Evolutionary conservation across 2,888 invertebrate species (phyloP), one percentile per base, ranked within the genome.

Genomic region (Xestia ashworthii): DNA sequence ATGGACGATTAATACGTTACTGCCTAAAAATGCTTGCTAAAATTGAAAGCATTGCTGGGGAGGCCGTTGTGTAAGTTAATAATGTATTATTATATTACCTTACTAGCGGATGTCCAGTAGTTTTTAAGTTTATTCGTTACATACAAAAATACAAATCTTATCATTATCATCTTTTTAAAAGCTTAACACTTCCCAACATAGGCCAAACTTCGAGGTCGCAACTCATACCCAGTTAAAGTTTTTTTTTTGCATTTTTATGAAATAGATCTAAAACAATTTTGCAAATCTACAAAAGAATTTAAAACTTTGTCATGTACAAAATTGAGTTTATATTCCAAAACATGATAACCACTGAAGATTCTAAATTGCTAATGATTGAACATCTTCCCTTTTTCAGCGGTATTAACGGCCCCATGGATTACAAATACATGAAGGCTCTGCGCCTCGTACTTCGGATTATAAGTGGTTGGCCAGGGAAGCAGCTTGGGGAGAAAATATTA

Each of bases 401-500:
- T 0, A 84, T 86, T 14, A 80, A 64, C 11, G 68, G 75, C n/a
- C 87, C 89, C 1, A 65, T 77, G 69, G 85, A 90, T 44, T 88
- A 87, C 55, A 73, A 71, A 46, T 85, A 90, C 65, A 87, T 90
- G 86, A 84, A 73, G 50, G 72, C 81, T 11, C 60, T 90, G 4
- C 82, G 88, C 16, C 64, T 82, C 0, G 50, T 84, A n/a, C 73
- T 90, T 32, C 83, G 86, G 2, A 76, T 87, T n/a, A 81, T 90
- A 44, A 87, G 88, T 32, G 86, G 85, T 0, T 90, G 90, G 90
- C 90, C 90, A 22, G 87, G 87, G 0, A 79, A 82, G 25, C 84
- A 85, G 3, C 81, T 90, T 5, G 87, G 84, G 5, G 89, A 90
- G 66, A 83, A 84, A 62, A 71, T 68, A 1, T 46, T 85, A 2